Percentiles rank a stretch among this genome's conserved stretches.
Conservation (phyloP, 2,888 invertebrate species). For the Flexamia atlantica region DNA sequence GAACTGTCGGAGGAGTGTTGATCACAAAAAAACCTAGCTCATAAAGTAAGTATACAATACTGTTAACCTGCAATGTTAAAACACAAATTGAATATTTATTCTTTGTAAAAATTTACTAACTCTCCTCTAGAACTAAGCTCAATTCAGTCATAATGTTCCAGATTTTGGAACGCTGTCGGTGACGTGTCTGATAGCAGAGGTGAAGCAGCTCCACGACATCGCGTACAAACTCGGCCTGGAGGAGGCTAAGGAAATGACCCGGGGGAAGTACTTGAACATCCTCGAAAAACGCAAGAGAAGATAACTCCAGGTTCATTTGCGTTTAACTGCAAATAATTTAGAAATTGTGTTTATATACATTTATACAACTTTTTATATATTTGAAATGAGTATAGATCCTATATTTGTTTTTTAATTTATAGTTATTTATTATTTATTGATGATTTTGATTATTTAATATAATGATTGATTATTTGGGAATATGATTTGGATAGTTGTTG, state of each 20-base stretch:
- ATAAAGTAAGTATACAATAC: too few species aligned
- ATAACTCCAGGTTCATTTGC: background rate
- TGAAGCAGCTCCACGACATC: constrained; percentile 94
- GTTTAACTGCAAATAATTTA: background rate
- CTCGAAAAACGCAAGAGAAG: constrained; percentile 71
- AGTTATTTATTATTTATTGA: background rate
- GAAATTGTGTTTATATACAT: background rate
- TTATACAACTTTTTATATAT: background rate
- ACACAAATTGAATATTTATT: too few species aligned
- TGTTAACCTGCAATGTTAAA: too few species aligned
- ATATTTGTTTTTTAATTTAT: constrained; percentile 8
- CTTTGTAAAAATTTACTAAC: too few species aligned
- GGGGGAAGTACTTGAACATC: constrained; percentile 96
- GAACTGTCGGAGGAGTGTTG: too few species aligned
- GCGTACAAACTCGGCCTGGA: constrained; percentile 96
- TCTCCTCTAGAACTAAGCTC: too few species aligned
- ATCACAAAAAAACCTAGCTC: too few species aligned
- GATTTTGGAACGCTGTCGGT: constrained; percentile 87
- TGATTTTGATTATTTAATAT: too few species aligned
- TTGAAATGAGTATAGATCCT: background rate
- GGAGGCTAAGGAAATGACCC: constrained; percentile 97
- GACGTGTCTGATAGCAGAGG: constrained; percentile 92
- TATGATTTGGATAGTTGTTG: background rate
- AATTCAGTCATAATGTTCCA: constrained; percentile 73
- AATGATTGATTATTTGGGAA: too few species aligned